Conservation (phyloP, 2,797 vertebrate species). For the Xyrichtys novacula region DNA sequence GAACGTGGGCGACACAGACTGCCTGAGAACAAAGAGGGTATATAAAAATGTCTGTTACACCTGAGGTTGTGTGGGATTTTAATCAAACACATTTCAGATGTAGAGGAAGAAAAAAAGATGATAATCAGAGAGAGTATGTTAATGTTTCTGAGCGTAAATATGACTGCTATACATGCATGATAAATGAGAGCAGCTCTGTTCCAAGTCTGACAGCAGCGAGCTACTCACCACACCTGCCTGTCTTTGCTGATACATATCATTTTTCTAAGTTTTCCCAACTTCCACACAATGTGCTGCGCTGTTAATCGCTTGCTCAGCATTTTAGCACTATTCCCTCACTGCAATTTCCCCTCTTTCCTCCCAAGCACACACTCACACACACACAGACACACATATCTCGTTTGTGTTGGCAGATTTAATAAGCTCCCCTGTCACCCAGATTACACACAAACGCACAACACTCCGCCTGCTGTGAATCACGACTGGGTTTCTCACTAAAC, state of each 20-base stretch:
- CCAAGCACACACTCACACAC: not conserved
- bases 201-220: constrained; percentile 23
- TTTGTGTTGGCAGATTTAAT: constrained; percentile 68
- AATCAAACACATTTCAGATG: constrained; percentile 7
- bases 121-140: constrained; percentile 20
- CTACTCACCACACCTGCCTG: constrained; percentile 43
- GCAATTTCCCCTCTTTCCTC: not conserved
- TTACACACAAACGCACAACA: constrained; percentile 27
- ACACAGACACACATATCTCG: constrained; percentile 5
- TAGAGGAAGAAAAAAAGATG: constrained; percentile 12
- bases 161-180: not conserved
- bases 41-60: constrained; percentile 32
- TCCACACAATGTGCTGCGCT: constrained; percentile 55
- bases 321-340: constrained; percentile 25
- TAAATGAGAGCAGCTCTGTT: constrained; percentile 15
- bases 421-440: constrained; percentile 60
- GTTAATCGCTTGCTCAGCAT: constrained; percentile 74
- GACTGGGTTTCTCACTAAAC: constrained; percentile 25
- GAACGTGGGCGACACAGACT: constrained; percentile 36
- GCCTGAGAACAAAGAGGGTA: constrained; percentile 33
- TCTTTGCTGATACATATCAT: constrained; percentile 53
- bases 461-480: constrained; percentile 31
- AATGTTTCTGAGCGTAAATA: not conserved
- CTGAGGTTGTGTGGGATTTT: constrained; percentile 2
- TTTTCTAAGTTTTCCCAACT: constrained; percentile 29